Evolutionary conservation across 2,888 invertebrate species (phyloP).

Genomic region (Dicranocentrus wangi): DNA sequence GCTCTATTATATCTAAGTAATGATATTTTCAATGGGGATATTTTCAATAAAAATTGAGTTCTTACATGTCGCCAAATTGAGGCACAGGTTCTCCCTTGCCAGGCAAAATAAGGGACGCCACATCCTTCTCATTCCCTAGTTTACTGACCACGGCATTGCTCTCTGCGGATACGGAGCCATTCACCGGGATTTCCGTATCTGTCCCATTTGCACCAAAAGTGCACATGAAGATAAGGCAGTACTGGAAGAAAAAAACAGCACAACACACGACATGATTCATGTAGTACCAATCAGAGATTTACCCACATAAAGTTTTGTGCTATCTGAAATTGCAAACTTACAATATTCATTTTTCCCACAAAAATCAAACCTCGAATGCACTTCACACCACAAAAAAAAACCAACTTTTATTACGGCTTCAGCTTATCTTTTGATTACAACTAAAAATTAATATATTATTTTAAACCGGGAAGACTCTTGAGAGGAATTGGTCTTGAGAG

Average conservation of each 20-base stretch:
- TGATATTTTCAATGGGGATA: no score
- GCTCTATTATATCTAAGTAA: no score
- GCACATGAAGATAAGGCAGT: conserved; percentile 52
- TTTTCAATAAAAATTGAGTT: not conserved
- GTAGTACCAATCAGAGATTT: no score
- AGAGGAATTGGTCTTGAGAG: conserved; percentile 8
- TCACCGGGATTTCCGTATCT: conserved; percentile 35
- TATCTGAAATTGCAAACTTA: conserved; percentile 22
- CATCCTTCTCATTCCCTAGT: not conserved
- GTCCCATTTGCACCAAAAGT: conserved; percentile 40
- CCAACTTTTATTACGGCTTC: not conserved
- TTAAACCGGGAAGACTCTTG: conserved; percentile 19
- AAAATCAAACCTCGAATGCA: not conserved
- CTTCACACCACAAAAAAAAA: conserved; percentile 11
- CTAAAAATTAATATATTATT: conserved; percentile 10
- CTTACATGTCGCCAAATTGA: conserved; percentile 41
- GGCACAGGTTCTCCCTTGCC: conserved; percentile 42
- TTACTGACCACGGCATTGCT: not conserved
- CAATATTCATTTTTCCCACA: conserved; percentile 54
- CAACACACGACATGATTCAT: not conserved
- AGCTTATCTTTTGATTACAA: not conserved
- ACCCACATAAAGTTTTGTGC: no score
- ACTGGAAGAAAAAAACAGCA: conserved; percentile 14
- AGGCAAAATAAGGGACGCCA: conserved; percentile 48
- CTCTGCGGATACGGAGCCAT: not conserved